A percentile compares a stretch with the other conserved stretches of the same genome.
These are phyloP conservation scores for Pegoplata infirma DNA, from an alignment of 2,888 invertebrate species.

Conservation along the genomic window DNA sequence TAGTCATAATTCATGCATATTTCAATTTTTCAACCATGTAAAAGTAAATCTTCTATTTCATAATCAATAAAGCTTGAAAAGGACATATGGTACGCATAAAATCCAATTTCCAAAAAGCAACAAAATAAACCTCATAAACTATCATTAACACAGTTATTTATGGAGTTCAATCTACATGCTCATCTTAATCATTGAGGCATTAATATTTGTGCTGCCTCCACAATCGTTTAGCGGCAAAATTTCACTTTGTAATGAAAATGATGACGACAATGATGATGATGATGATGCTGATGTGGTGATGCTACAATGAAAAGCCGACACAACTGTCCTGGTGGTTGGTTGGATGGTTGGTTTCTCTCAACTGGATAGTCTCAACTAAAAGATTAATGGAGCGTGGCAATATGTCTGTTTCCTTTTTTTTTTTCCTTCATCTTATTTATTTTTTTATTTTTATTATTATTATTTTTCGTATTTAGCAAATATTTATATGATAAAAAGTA, in stretches of 20 bases:
- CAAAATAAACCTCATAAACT: conserved; percentile 39
- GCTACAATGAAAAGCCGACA: conserved; percentile 37
- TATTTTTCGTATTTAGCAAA: conserved; percentile 38
- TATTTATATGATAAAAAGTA: conserved; percentile 39
- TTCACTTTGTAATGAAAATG: conserved; percentile 34
- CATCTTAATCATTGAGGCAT: conserved; percentile 54
- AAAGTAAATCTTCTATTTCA: conserved; percentile 19
- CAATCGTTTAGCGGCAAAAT: conserved; percentile 37
- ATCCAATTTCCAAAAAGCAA: conserved; percentile 4
- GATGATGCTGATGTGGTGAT: not conserved
- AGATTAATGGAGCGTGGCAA: conserved; percentile 61
- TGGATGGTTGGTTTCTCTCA: conserved; percentile 9
- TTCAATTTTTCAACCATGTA: conserved; percentile 2
- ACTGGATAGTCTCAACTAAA: conserved; percentile 45
- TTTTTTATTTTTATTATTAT: no score
- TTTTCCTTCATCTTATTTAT: conserved; percentile 18
- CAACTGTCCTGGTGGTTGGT: conserved; percentile 50
- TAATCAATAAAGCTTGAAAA: not conserved
- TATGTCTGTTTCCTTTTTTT: conserved; percentile 42
- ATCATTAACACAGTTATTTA: conserved; percentile 57
- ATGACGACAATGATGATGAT: conserved; percentile 20
- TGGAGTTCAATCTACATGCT: conserved; percentile 47
- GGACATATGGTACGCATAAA: not conserved
- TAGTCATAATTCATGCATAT: conserved; percentile 6
- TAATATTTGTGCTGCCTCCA: conserved; percentile 39